Base-by-base conservation (phyloP, 2,113 vertebrate species). In the Raja brachyura region DNA sequence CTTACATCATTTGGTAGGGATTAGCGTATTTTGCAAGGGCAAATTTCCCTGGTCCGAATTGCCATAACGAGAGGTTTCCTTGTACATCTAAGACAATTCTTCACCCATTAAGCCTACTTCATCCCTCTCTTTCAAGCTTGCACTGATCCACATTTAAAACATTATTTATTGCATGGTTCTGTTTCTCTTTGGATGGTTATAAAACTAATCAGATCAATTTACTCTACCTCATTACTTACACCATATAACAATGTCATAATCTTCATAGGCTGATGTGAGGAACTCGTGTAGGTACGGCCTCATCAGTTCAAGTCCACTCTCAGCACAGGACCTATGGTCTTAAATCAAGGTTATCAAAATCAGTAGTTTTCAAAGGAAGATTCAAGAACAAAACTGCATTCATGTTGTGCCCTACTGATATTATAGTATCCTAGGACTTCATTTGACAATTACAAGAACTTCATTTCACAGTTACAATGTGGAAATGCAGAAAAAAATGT, bases 201-300 rank as follows among this genome's bases (percentile, higher is more conserved):
- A 20, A 73, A 92, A 92, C 31, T 14, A 73, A 73, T 33, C 14
- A 7, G 20, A 74, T 74, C 39, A 28, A 73, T 74, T 31, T 48
- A 48, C 20, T 68, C 86, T 18, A 18, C 31, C 86, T 90, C 94
- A 93, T 93, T 93, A 97, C 98, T 96, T 98, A 99, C 99, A 99
- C 99, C 99, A 99, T 96, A 99, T 99, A 94, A 99, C 98, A 95
- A 99, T 99, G 95, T 99, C 99, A 94, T 98, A 99, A 96, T 99
- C 98, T 94, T 99, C 98, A 93, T 99, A 99, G 0, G 98, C 99
- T 94, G 98, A 98, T 90, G 98, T 98, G 93, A 99, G 97, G 95
- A 99, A 99, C 96, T 99, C 98, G 25, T 99, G 99, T 85, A 99
- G 98, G 95, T 98, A 99, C 0, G 99, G 99, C 93, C 99, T 97